A percentile compares a stretch with the other conserved stretches of the same genome.
phyloP scores from a whole-genome alignment of 2,888 invertebrate genomes.

The Rhabditoides inermis region DNA sequence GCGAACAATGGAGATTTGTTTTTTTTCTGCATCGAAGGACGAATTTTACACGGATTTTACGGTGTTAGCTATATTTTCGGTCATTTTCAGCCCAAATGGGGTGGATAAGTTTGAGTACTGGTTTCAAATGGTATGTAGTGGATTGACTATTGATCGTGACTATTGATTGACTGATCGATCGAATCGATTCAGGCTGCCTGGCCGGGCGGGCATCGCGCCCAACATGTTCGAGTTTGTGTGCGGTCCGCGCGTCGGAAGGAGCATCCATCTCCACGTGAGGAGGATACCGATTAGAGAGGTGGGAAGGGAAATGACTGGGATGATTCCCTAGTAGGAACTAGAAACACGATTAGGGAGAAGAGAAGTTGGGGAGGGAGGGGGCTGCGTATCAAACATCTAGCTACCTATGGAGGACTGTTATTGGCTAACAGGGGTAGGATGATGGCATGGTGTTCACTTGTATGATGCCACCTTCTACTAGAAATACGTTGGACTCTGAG shows the following conservation, averaged over 20 bases:
- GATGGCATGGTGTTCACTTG: too few species aligned
- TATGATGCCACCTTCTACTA: too few species aligned
- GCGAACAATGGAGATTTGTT: neutral
- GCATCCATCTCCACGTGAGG: slow-evolving; percentile 16
- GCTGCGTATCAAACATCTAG: too few species aligned
- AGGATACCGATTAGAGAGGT: slow-evolving; percentile 10
- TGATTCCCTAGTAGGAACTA: too few species aligned
- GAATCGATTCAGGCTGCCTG: slow-evolving; percentile 8
- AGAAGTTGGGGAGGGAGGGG: too few species aligned
- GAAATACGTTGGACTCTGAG: too few species aligned
- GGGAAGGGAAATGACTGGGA: neutral
- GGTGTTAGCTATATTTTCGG: neutral
- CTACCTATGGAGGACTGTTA: too few species aligned
- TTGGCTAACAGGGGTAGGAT: too few species aligned
- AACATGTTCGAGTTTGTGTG: slow-evolving; percentile 47
- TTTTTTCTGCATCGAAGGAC: neutral
- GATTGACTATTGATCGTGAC: too few species aligned
- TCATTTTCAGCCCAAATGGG: neutral
- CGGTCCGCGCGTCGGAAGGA: slow-evolving; percentile 15
- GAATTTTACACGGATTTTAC: slow-evolving; percentile 1
- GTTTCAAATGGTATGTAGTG: too few species aligned
- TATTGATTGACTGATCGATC: too few species aligned
- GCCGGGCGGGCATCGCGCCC: slow-evolving; percentile 28
- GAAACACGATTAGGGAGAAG: too few species aligned
- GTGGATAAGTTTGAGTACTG: neutral